Evolutionary conservation across 2,888 invertebrate genomes (phyloP).

Genomic region (Clitarchus hookeri): DNA sequence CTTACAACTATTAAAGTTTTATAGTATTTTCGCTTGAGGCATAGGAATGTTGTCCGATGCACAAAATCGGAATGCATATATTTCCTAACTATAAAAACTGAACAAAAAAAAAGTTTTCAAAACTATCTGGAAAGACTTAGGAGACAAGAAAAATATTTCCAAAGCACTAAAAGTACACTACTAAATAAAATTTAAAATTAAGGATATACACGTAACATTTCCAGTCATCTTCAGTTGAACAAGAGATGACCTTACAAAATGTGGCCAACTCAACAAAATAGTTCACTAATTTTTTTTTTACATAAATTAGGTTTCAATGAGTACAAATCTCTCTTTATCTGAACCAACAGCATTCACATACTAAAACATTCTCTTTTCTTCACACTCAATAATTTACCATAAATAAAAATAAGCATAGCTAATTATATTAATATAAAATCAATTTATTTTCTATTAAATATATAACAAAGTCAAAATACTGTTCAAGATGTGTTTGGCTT

Average conservation of each 20-base stretch:
- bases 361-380: neutral
- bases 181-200: neutral
- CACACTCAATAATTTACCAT: neutral
- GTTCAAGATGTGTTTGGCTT: slow-evolving; percentile 9
- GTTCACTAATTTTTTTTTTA: neutral
- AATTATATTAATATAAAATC: neutral
- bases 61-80: neutral
- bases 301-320: neutral
- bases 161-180: neutral
- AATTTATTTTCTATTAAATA: neutral
- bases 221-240: neutral
- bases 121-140: neutral
- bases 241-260: neutral
- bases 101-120: neutral
- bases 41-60: neutral
- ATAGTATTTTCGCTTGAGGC: neutral
- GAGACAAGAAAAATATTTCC: too few species aligned
- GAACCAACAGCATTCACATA: neutral
- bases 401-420: neutral
- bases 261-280: neutral
- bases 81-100: too few species aligned
- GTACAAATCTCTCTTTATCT: neutral
- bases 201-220: neutral
- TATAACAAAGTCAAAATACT: slow-evolving; percentile 9
- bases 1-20: neutral